These are phyloP conservation scores for Meriones psammophilus DNA, from an alignment of 2,797 vertebrate genomes.

Conservation along the genomic window DNA sequence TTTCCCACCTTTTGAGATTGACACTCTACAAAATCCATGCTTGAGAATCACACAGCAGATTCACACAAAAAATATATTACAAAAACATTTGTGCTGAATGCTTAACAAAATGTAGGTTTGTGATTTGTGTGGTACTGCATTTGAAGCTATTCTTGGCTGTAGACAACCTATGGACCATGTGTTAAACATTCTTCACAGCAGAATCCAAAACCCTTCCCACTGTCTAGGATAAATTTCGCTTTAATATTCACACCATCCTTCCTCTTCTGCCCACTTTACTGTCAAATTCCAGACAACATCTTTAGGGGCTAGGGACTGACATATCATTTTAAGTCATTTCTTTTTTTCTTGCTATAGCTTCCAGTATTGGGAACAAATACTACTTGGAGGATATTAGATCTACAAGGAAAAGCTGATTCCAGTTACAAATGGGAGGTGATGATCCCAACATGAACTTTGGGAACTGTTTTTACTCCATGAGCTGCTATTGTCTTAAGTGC, in stretches of 20 bases:
- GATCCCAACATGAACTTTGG: conserved; percentile 54
- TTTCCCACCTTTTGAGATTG: background rate
- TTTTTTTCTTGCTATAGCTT: background rate
- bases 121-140: background rate
- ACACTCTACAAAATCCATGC: background rate
- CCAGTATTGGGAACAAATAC: background rate
- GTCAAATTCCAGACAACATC: background rate
- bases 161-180: background rate
- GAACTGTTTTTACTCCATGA: conserved; percentile 72
- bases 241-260: background rate
- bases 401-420: background rate
- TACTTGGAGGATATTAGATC: background rate
- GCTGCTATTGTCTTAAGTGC: conserved; percentile 74
- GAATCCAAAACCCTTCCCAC: background rate
- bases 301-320: background rate
- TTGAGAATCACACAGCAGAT: background rate
- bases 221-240: background rate
- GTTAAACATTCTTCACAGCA: background rate
- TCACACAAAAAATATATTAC: background rate
- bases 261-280: background rate
- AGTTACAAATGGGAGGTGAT: background rate
- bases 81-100: background rate
- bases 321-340: background rate
- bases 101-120: background rate
- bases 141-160: background rate